Base-by-base conservation (phyloP, 2,888 invertebrate species). In the Apotomis betuletana region DNA sequence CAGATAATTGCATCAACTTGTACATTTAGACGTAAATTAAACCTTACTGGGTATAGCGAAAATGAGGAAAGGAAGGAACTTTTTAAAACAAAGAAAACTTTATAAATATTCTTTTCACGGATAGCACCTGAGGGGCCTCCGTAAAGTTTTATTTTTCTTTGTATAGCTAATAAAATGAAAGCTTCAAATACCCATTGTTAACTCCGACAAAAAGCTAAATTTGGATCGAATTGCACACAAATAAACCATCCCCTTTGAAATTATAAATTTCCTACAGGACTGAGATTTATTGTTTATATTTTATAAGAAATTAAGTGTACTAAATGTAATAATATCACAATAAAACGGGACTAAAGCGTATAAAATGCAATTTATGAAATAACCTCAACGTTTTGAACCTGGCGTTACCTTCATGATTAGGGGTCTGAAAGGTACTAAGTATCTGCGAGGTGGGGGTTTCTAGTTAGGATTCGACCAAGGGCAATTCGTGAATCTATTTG, bases 61-160 rank as follows among this genome's bases (percentile, higher is more conserved):
- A 58, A 69, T 54, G 67, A 58, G 65, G 74, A 60, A 62, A 59
- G 36, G 67, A 73, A 72, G 38, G 41, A 75, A 74, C 57, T 76
- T 75, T 75, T 44, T 54, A 71, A 74, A 73, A 76, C 73, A 75
- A 75, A 67, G 74, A 69, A 63, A 77, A 77, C 70, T 78, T 78
- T 75, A 77, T 76, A 79, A 78, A 77, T 79, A 79, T 78, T 77
- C 76, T 76, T 70, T 76, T 76, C 79, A 73, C 75, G 73, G 69
- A 67, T 68, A 65, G 69, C 76, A 78, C 75, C 78, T 76, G 77
- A 67, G 74, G 61, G 74, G 65, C 70, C 67, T 71, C 70, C 44
- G 59, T 67, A 63, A 71, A 78, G 74, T 73, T 74, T 74, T 69
- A 69, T 68, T 73, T 70, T 58, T 71, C 67, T 71, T 67, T 74